These are phyloP conservation scores for Stramonita haemastoma DNA, from an alignment of 2,888 invertebrate species.

Conservation along the genomic window DNA sequence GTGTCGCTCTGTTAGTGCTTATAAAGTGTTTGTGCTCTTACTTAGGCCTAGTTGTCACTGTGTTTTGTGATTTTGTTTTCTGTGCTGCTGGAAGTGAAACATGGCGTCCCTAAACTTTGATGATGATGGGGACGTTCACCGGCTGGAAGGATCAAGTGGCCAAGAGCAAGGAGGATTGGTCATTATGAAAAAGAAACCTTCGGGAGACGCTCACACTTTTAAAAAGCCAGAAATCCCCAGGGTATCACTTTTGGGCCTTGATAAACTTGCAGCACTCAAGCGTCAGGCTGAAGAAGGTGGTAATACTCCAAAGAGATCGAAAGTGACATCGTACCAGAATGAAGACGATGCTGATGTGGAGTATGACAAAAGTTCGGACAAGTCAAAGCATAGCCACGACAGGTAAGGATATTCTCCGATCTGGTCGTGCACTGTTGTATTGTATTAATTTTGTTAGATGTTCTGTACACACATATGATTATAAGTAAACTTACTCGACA, in stretches of 20 bases:
- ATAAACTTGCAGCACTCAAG: slow-evolving; percentile 77
- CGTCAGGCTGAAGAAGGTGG: slow-evolving; percentile 57
- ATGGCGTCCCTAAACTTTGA: slow-evolving; percentile 60
- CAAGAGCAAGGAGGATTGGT: slow-evolving; percentile 73
- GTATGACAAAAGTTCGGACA: slow-evolving; percentile 47
- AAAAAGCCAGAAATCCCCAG: slow-evolving; percentile 62
- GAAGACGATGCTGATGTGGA: slow-evolving; percentile 59
- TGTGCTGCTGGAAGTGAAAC: not conserved
- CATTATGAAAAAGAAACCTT: slow-evolving; percentile 74
- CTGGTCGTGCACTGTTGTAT: too few relatives aligned
- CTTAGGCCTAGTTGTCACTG: not conserved
- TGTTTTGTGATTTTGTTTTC: not conserved
- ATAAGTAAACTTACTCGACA: too few relatives aligned
- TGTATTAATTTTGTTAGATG: too few relatives aligned
- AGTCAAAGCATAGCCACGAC: slow-evolving; percentile 42
- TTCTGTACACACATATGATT: too few relatives aligned
- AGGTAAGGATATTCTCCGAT: slow-evolving; percentile 33
- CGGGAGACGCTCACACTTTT: slow-evolving; percentile 57
- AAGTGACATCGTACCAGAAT: slow-evolving; percentile 67
- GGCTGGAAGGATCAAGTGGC: slow-evolving; percentile 75
- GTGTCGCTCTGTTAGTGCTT: not conserved
- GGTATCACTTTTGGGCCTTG: slow-evolving; percentile 77
- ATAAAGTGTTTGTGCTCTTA: not conserved
- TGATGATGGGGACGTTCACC: slow-evolving; percentile 67
- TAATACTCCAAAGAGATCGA: slow-evolving; percentile 65